Conservation (phyloP, 2,113 vertebrate genomes). For the Helogale parvula region DNA sequence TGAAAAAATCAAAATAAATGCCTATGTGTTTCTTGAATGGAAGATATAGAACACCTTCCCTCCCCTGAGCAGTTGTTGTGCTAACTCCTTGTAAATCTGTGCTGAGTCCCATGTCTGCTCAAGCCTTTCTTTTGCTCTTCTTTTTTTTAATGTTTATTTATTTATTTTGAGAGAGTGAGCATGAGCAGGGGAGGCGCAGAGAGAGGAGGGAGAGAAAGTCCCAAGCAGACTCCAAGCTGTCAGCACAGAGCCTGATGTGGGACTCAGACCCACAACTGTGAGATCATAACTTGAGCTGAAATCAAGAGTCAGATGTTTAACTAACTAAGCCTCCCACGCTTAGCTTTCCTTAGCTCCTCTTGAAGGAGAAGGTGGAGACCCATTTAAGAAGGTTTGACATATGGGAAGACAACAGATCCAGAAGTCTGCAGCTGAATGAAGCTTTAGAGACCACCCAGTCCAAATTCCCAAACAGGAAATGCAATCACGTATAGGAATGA, state of each 20-base stretch:
- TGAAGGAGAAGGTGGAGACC: background rate
- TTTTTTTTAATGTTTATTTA: background rate
- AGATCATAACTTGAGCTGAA: no score
- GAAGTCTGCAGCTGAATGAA: background rate
- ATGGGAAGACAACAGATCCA: background rate
- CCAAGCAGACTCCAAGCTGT: no score
- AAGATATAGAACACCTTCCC: background rate
- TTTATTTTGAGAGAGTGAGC: no score
- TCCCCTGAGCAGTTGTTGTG: background rate
- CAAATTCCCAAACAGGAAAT: background rate
- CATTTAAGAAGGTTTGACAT: background rate
- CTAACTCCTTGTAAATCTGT: background rate
- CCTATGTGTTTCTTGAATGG: background rate
- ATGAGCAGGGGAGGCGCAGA: no score
- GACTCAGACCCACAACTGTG: no score
- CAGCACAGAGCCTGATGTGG: no score
- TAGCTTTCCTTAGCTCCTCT: background rate
- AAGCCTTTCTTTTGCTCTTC: background rate
- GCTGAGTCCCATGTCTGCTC: background rate
- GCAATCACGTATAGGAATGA: background rate
- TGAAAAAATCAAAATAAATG: slow-evolving; percentile 42
- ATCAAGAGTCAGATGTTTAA: no score
- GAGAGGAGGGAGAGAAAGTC: no score
- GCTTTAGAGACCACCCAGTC: background rate
- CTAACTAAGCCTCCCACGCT: no score